These are phyloP conservation scores for Tursiops truncatus DNA, from an alignment of 2,113 vertebrate species.

Conservation along the genomic window DNA sequence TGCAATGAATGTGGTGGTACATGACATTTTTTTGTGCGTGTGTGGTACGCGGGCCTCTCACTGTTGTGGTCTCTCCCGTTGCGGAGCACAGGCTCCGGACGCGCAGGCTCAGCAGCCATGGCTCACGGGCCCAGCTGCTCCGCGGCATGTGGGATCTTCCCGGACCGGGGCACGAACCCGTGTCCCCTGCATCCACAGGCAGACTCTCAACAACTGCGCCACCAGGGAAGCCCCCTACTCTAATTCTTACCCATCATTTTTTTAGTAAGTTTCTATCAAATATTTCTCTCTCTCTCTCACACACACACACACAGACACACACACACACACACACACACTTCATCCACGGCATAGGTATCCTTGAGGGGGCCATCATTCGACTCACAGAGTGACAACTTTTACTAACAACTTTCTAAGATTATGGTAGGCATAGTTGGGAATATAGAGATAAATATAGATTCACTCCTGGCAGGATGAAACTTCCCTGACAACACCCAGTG, in stretches of 20 bases:
- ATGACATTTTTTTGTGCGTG: too few species aligned
- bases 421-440: neutral
- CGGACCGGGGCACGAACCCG: accelerated
- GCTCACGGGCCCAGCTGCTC: too few species aligned
- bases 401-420: neutral
- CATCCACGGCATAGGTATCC: neutral
- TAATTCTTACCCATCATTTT: neutral
- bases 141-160: too few species aligned
- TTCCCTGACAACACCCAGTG: neutral
- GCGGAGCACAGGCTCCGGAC: too few species aligned
- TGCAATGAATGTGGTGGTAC: too few species aligned
- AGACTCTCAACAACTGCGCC: too few species aligned
- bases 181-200: too few species aligned
- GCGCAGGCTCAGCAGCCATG: too few species aligned
- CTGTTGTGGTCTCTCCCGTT: too few species aligned
- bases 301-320: neutral
- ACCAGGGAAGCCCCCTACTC: too few species aligned
- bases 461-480: neutral
- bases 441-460: neutral
- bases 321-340: neutral
- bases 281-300: neutral
- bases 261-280: neutral
- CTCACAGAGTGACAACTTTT: neutral
- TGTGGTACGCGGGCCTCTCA: too few species aligned
- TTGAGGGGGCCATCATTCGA: neutral